Evolutionary conservation across 2,888 invertebrate species (phyloP).

Genomic region (Osedax fenrisi): DNA sequence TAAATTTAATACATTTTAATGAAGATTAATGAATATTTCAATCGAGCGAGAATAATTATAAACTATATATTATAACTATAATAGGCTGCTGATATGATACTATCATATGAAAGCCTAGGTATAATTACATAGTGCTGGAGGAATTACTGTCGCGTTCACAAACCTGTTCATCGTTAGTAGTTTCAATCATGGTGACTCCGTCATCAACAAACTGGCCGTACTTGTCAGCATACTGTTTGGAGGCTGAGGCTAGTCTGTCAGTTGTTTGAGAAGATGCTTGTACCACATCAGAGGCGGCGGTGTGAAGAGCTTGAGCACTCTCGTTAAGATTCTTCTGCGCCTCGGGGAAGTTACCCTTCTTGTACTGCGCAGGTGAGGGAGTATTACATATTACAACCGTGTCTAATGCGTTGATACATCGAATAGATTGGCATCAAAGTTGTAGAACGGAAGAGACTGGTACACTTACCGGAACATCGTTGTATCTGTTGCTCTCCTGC

Average conservation of each 20-base stretch:
- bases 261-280: neutral
- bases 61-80: too few species aligned
- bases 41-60: too few species aligned
- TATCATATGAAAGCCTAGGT: too few species aligned
- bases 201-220: slow-evolving; percentile 64
- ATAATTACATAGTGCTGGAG: too few species aligned
- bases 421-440: too few species aligned
- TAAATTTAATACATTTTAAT: too few species aligned
- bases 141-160: too few species aligned
- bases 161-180: slow-evolving; percentile 56
- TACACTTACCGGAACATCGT: neutral
- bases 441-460: too few species aligned
- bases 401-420: slow-evolving; percentile 17
- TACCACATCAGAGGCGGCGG: slow-evolving; percentile 71
- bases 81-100: too few species aligned
- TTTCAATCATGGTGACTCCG: slow-evolving; percentile 42
- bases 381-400: neutral
- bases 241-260: slow-evolving; percentile 59
- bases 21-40: too few species aligned
- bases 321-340: slow-evolving; percentile 72
- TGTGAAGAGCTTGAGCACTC: slow-evolving; percentile 71
- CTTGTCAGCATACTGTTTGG: slow-evolving; percentile 63
- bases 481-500: neutral
- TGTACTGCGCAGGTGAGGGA: neutral
- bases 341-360: slow-evolving; percentile 51